Conservation (phyloP, 2,113 vertebrate genomes). For the Myiopsitta monachus region DNA sequence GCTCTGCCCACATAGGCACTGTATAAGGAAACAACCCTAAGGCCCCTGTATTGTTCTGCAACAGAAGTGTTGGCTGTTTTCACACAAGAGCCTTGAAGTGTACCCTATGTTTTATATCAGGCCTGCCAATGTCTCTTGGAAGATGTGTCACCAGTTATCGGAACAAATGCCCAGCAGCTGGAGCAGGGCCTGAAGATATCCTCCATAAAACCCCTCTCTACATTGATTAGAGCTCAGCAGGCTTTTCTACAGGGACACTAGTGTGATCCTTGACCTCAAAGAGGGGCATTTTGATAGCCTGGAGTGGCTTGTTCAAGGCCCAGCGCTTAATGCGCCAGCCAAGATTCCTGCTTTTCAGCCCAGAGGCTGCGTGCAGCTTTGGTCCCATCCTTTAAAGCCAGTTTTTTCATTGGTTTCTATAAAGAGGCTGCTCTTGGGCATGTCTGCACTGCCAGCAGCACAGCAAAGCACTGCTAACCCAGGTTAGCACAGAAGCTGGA, state of each 20-base stretch:
- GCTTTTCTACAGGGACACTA: not conserved
- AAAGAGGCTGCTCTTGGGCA: not conserved
- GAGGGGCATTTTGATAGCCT: not conserved
- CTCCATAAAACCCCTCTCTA: not conserved
- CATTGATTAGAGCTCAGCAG: not conserved
- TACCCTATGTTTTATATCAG: not conserved
- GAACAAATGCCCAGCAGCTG: not conserved
- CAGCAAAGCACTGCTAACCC: not conserved
- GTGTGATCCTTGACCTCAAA: not conserved
- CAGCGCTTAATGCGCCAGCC: too few relatives aligned
- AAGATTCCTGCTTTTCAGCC: not conserved
- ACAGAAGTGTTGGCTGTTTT: not conserved
- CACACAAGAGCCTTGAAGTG: rapidly evolving
- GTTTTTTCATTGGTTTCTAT: not conserved
- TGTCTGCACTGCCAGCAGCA: not conserved
- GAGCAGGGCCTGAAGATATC: not conserved
- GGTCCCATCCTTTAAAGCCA: not conserved
- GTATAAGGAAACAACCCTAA: not conserved
- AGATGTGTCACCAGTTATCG: not conserved
- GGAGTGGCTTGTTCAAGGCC: not conserved
- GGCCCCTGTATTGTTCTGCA: not conserved
- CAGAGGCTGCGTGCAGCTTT: not conserved
- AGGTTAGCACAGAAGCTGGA: not conserved
- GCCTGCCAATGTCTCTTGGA: not conserved
- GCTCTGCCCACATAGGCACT: not conserved